Conservation (phyloP, 2,113 vertebrate genomes). For the Osmerus mordax region DNA sequence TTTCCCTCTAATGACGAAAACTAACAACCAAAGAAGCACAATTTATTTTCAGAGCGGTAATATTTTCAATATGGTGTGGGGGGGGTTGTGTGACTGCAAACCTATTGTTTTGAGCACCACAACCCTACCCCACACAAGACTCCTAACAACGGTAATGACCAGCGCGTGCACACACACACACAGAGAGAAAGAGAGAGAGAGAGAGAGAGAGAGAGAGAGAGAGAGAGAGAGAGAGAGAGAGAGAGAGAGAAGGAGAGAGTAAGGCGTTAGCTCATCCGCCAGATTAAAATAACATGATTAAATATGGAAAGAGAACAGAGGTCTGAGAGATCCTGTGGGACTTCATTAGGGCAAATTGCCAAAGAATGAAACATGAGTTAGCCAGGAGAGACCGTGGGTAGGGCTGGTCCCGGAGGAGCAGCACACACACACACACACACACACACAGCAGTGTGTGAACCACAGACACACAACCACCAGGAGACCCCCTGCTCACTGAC, state of each 20-base stretch:
- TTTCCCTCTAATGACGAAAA: not conserved
- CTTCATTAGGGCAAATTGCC: conserved; percentile 98
- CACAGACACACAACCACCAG: conserved; percentile 69
- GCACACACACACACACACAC: conserved; percentile 13
- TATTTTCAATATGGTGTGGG: not conserved
- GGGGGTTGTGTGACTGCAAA: not conserved
- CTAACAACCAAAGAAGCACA: not conserved
- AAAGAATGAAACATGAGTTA: conserved; percentile 98
- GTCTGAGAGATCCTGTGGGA: conserved; percentile 92
- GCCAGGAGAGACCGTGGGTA: conserved; percentile 83
- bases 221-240: not conserved
- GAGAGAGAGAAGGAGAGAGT: conserved; percentile 4
- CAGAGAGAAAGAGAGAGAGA: not conserved
- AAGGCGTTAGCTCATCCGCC: conserved; percentile 74
- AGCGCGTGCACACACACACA: not conserved
- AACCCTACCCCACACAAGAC: not conserved
- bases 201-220: conserved; percentile 28
- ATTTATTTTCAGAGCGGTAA: not conserved
- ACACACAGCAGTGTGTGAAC: conserved; percentile 83
- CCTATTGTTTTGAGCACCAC: not conserved
- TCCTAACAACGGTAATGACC: not conserved
- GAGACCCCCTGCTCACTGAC: conserved; percentile 83
- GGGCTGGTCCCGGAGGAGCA: conserved; percentile 73
- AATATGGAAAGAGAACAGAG: conserved; percentile 86
- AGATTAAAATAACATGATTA: conserved; percentile 93